Evolutionary conservation across 1,140 invertebrate genomes (phyloP), one percentile per base, ranked within the genome.

Genomic region (Cheumatopsyche charites): DNA sequence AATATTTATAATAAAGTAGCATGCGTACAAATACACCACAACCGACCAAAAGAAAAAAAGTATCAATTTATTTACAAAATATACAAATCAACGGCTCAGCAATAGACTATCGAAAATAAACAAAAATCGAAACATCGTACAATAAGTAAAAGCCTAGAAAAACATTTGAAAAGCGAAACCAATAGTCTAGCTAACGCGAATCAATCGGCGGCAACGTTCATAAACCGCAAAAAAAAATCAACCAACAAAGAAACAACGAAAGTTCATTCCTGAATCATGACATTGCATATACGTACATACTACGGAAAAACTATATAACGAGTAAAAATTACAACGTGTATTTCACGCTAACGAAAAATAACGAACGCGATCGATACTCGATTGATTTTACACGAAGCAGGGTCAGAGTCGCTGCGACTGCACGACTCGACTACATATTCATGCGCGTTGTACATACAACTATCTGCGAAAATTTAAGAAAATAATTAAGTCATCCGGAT

Each of bases 321-420:
- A n/a, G n/a, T n/a, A n/a, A n/a, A n/a, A 47, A 47, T 47, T 47
- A 7, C 43, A 13, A 55, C 55, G 55, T 58, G 9, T 58, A 2
- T 25, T n/a, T n/a, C n/a, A 7, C 7, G 4, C 47, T 17, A 52
- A 52, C 15, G 4, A 52, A 52, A 58, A 58, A 58, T 21, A 25
- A 13, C 11, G 19, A 15, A 52, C 21, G 55, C 11, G 23, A 58
- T 58, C 55, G 55, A 58, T 58, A 58, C 12, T 7, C 19, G 11
- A 58, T 58, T 58, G 55, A 58, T 58, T 58, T 58, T 58, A 13
- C 21, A 58, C 13, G 23, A 9, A 17, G 19, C 55, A 58, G 55
- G 55, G 55, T 58, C 55, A 58, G 25, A 21, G n/a, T n/a, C 55
- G 25, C 23, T 58, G 55, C 12, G 21, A 23, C 21, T 58, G 25